Base-by-base conservation (phyloP, 2,113 vertebrate genomes). In the Phalacrocorax brasilianus region DNA sequence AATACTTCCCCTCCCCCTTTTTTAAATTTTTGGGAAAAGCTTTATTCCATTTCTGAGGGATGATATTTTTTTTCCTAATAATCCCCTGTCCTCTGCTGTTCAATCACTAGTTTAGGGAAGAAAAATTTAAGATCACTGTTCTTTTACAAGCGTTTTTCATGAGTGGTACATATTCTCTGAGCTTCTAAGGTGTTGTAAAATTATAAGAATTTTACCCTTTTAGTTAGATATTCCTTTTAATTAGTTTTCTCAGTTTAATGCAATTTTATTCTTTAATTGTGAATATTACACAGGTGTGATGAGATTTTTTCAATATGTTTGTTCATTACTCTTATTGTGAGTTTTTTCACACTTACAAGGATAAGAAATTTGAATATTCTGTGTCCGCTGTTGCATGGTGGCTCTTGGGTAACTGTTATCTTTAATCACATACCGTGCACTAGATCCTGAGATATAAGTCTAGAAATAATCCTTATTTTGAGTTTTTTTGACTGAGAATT, bases 1-100 rank as follows among this genome's bases (percentile, higher is more conserved):
- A 79, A 56, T 70, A 27, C 3, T 61, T 66, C 19, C 8, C 4
- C 2, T 1, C 0, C 0, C 3, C 6, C 26, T 14, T 24, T 8
- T 4, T n/a, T 21, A 38, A 7, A 3, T 45, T 33, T 68, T 19
- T 13, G 8, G 15, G 11, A 7, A 82, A 75, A 86, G 0, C 1
- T 67, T 62, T n/a, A 35, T 47, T 93, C 30, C 2, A 11, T 65
- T 68, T 72, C 44, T 68, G 53, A 42, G 8, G 2, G 14, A 26
- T 44, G 5, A 6, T 40, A 6, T 40, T 38, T 50, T 70, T 49
- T 44, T 11, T 73, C 14, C 8, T 16, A 56, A 35, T 30, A 61
- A 30, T 61, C 9, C 5, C 5, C 14, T 62, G 4, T 65, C 11
- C 4, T 88, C 40, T 61, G 23, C 5, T 68, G 2, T 35, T 83